Percentiles rank a stretch among this genome's conserved stretches.
Conservation (phyloP, 2,888 invertebrate genomes). For the Leptopilina syphax region DNA sequence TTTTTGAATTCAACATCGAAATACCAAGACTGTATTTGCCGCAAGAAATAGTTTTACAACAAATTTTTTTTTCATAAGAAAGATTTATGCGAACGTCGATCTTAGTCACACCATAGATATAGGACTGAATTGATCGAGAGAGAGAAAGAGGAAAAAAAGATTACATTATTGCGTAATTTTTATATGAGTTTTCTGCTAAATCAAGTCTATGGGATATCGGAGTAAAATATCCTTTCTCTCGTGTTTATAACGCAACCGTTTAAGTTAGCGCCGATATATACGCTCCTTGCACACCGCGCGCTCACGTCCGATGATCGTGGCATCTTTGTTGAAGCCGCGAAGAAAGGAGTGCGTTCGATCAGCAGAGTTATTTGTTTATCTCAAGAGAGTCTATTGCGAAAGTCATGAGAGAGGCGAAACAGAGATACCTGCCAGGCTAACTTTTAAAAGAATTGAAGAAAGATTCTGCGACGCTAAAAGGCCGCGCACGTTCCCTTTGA, state of each 20-base stretch:
- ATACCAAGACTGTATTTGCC: no score
- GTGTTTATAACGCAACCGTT: slow-evolving; percentile 21
- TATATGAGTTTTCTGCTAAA: neutral
- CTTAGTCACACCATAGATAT: no score
- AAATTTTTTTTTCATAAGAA: no score
- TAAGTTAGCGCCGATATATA: neutral
- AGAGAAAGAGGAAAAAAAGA: neutral
- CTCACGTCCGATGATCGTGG: slow-evolving; percentile 21
- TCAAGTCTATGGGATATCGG: slow-evolving; percentile 22
- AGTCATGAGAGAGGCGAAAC: slow-evolving; percentile 35
- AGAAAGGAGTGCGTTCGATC: slow-evolving; percentile 58
- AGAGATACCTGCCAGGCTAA: slow-evolving; percentile 37
- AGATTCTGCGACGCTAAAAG: slow-evolving; percentile 62
- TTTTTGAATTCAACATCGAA: no score
- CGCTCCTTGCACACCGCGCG: neutral
- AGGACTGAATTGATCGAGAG: no score
- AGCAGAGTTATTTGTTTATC: slow-evolving; percentile 58
- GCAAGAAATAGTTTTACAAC: no score
- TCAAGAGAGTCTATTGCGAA: slow-evolving; percentile 51
- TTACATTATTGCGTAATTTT: neutral
- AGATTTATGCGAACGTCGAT: no score
- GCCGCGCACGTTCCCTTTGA: slow-evolving; percentile 62
- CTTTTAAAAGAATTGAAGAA: slow-evolving; percentile 33
- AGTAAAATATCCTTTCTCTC: slow-evolving; percentile 20
- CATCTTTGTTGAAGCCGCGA: slow-evolving; percentile 51